Base-by-base conservation (phyloP, 1,140 invertebrate species). In the Contarinia nasturtii region DNA sequence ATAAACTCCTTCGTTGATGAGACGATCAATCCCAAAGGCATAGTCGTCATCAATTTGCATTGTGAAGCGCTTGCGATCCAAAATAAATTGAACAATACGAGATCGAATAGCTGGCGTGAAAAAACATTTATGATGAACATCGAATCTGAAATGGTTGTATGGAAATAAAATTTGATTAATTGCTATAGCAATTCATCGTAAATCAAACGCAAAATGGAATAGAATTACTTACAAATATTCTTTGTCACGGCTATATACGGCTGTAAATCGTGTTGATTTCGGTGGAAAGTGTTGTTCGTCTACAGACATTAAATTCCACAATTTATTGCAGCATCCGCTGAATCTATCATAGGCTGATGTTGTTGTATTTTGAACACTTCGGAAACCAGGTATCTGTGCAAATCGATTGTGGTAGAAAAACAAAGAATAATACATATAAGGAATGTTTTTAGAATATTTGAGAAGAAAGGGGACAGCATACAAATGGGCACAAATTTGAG, bases 11-110 rank as follows among this genome's bases (percentile, higher is more conserved):
- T 89, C 81, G 40, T 72, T 68, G 12, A 92, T 72, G 45, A 94
- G 71, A 53, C 86, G 74, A 53, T 86, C 78, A 47, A 94, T 82
- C 33, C 89, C 90, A 64, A 88, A 86, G 49, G 77, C 74, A 69
- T 83, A 79, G 57, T 80, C 74, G 55, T 83, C 76, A 15, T 66
- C 57, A 7, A 59, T 55, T 42, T 74, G 69, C 8, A 76, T 66
- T 2, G 75, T 73, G 62, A 89, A 94, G 54, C 76, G 75, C 62
- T 90, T 88, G 38, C 90, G 70, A 60, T 90, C 81, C 50, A 95
- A 67, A 54, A 95, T 90, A 61, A 92, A 94, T 61, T 94, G 86
- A 0, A 92, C 80, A 43, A 96, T 86, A 45, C 86, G 71, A 20
- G 87, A 86, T 42, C 86, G 74, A 48, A 89, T 82, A 4, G 85